A percentile compares a stretch with the other conserved stretches of the same genome.
Evolutionary conservation across 2,113 vertebrate species (phyloP).

Genomic region (Gnathonemus longibarbis): DNA sequence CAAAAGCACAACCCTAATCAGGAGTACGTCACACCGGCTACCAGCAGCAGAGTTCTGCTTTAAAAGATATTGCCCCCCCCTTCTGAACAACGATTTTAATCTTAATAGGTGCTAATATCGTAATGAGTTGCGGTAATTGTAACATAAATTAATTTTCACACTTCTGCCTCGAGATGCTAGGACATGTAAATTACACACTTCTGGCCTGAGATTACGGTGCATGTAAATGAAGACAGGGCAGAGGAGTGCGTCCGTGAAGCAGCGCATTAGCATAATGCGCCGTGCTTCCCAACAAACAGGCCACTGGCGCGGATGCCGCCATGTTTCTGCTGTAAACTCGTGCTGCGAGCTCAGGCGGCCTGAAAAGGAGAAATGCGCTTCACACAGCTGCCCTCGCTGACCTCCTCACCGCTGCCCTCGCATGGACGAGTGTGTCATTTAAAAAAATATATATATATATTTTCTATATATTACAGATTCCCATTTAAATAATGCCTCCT

Average conservation of each 20-base stretch:
- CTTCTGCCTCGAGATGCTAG: conserved; percentile 47
- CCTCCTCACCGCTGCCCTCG: not conserved
- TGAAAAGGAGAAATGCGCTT: not conserved
- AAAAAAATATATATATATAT: not conserved
- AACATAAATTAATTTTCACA: conserved; percentile 66
- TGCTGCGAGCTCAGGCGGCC: not conserved
- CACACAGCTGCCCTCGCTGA: no score
- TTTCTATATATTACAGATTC: not conserved
- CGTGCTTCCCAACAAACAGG: not conserved
- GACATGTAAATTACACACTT: conserved; percentile 30
- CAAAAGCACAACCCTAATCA: not conserved
- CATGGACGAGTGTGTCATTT: no score
- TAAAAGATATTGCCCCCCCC: conserved; percentile 26
- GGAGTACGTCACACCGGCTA: not conserved
- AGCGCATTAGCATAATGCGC: conserved; percentile 17
- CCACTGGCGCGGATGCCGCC: not conserved
- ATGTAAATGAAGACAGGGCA: conserved; percentile 39
- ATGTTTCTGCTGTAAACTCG: not conserved
- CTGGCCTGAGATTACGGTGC: conserved; percentile 38
- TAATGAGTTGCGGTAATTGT: conserved; percentile 67
- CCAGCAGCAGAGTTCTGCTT: not conserved
- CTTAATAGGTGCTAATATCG: conserved; percentile 68
- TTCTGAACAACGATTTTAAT: conserved; percentile 57
- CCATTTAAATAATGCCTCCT: not conserved
- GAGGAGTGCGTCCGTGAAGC: not conserved